Base-by-base conservation (phyloP, 2,888 invertebrate species). In the Acronicta alni region DNA sequence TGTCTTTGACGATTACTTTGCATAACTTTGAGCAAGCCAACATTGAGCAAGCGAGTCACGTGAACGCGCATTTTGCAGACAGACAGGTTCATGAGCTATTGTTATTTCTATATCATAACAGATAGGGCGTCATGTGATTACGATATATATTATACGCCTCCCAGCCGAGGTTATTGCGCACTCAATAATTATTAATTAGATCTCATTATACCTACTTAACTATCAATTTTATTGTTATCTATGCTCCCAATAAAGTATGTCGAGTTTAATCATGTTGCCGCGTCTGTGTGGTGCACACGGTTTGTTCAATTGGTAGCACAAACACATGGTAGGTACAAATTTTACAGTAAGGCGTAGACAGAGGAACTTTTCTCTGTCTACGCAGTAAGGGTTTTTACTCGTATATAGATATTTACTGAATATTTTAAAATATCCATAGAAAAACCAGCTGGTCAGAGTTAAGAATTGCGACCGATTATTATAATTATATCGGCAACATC, bases 71-170 rank as follows among this genome's bases (percentile, higher is more conserved):
- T 35, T n/a, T 14, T 7, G 35, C n/a, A 35, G 35, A 35, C 35
- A 35, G 35, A n/a, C 35, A 20, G n/a, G n/a, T 30, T 10, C 9
- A 32, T 23, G 17, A 44, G 44, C 44, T 16, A 39, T 12, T 46
- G 20, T 14, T 14, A 37, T 43, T 16, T 16, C 12, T 12, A n/a
- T 15, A 14, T 45, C 45, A 42, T 15, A 14, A 49, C 45, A 42
- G 10, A 30, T 4, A 32, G 26, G 4, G 2, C n/a, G n/a, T 51
- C 66, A 65, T 43, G 65, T 70, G 65, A 65, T 14, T 32, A 1
- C 35, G 23, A 35, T 49, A 26, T n/a, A n/a, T n/a, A 5, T 2
- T 20, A 23, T 30, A 48, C 41, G 20, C 47, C 47, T 7, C 15
- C 26, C 37, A 10, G 14, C 35, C 37, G 58, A 16, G 8, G 26